Percentiles rank a stretch among this genome's conserved stretches.
phyloP scores from a whole-genome alignment of 2,797 vertebrate species.

The Lithobates sylvaticus region DNA sequence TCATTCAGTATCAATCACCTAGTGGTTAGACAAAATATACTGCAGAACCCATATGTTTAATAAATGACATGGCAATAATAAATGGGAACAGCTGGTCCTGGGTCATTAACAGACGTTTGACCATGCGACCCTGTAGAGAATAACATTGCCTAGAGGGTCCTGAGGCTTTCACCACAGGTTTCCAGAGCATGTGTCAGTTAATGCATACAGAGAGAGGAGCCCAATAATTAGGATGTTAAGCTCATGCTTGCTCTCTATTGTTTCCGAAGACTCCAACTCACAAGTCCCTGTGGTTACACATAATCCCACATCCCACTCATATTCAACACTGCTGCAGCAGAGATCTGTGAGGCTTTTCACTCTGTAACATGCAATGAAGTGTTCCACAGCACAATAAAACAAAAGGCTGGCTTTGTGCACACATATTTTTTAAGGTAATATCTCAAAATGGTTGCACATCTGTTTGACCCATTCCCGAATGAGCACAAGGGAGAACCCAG shows the following conservation, averaged over 20 bases:
- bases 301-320: not conserved
- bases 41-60: not conserved
- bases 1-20: not conserved
- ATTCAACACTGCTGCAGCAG: not conserved
- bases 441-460: not conserved
- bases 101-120: slow-evolving; percentile 10
- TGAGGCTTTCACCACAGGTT: not conserved
- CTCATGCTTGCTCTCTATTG: not conserved
- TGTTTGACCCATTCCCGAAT: not conserved
- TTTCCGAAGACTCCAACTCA: not conserved
- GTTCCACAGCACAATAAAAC: not conserved
- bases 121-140: not conserved
- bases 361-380: not conserved
- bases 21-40: not conserved
- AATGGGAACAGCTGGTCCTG: not conserved
- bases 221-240: slow-evolving; percentile 16
- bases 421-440: not conserved
- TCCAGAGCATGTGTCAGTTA: slow-evolving; percentile 5
- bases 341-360: not conserved
- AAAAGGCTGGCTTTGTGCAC: not conserved
- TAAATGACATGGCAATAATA: not conserved
- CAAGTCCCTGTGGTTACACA: not conserved
- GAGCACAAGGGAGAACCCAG: too few relatives aligned
- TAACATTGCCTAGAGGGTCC: slow-evolving; percentile 6
- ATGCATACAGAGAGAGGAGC: not conserved